Conservation (phyloP, 1,140 invertebrate species). For the Drosophila albomicans region DNA sequence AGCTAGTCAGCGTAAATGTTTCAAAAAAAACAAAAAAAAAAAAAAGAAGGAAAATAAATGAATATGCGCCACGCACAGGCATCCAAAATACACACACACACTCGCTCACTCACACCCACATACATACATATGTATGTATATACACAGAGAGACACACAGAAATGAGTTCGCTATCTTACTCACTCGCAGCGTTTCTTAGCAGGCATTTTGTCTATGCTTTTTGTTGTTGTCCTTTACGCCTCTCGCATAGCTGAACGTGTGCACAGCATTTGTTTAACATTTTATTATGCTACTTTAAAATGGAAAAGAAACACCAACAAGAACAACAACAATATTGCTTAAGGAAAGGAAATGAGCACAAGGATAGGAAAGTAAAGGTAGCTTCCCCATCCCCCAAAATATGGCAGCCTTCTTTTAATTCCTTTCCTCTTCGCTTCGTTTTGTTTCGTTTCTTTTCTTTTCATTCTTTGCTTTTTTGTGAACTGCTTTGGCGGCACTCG, state of each 20-base stretch:
- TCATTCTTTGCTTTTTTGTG: slow-evolving; percentile 13
- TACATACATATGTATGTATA: not conserved
- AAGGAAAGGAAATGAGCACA: slow-evolving; percentile 40
- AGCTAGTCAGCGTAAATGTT: slow-evolving; percentile 69
- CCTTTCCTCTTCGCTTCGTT: not conserved
- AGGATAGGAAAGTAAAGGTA: slow-evolving; percentile 5
- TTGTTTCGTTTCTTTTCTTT: not conserved
- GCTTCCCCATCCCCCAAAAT: slow-evolving; percentile 43
- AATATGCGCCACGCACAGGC: slow-evolving; percentile 73
- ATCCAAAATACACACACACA: slow-evolving; percentile 48
- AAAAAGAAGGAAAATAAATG: slow-evolving; percentile 71
- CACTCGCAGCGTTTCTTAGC: slow-evolving; percentile 4
- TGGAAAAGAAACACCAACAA: slow-evolving; percentile 35
- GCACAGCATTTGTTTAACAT: slow-evolving; percentile 78
- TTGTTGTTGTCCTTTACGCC: slow-evolving; percentile 60
- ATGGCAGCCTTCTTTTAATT: slow-evolving; percentile 50
- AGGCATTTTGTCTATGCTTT: slow-evolving; percentile 51
- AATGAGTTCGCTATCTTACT: slow-evolving; percentile 12
- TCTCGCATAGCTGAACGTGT: slow-evolving; percentile 74
- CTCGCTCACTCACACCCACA: not conserved
- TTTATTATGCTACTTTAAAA: slow-evolving; percentile 79
- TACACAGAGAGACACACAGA: slow-evolving; percentile 1
- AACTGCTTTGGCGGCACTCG: slow-evolving; percentile 15
- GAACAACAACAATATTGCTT: slow-evolving; percentile 34
- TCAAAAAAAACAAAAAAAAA: slow-evolving; percentile 51